phyloP scores from a whole-genome alignment of 2,113 vertebrate genomes.

The Murina feae region DNA sequence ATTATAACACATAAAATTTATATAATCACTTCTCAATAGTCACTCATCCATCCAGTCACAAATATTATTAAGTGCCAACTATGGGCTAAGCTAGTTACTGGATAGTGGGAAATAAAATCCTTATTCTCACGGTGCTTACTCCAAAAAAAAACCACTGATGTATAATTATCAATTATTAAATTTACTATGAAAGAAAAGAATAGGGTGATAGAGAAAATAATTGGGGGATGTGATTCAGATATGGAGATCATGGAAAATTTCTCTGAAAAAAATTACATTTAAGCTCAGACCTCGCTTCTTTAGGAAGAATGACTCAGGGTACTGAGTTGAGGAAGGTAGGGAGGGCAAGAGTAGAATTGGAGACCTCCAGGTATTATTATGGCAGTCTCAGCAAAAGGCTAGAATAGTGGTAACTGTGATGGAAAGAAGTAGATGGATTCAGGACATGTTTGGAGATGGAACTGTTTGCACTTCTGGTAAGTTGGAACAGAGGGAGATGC shows the following conservation, averaged over 20 bases:
- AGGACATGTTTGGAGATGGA: neutral
- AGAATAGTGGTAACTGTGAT: neutral
- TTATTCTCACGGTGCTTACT: neutral
- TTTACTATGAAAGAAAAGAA: neutral
- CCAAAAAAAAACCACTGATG: neutral
- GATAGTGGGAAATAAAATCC: neutral
- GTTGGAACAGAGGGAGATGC: neutral
- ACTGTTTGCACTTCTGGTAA: neutral
- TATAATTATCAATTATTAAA: neutral
- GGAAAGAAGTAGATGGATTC: neutral
- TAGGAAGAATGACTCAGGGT: neutral
- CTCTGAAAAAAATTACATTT: neutral
- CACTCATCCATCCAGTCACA: neutral
- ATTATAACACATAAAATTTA: neutral
- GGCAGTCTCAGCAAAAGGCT: neutral
- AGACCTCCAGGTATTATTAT: neutral
- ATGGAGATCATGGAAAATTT: neutral
- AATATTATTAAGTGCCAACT: neutral
- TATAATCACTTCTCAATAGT: neutral
- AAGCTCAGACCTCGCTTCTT: neutral
- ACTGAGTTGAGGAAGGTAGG: neutral
- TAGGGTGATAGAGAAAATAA: neutral
- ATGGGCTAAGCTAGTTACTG: neutral
- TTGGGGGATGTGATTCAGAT: neutral
- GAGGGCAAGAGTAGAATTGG: neutral